Percentiles rank a stretch among this genome's conserved stretches.
Evolutionary conservation across 2,888 invertebrate genomes (phyloP).

Genomic region (Epistrophe eligans): DNA sequence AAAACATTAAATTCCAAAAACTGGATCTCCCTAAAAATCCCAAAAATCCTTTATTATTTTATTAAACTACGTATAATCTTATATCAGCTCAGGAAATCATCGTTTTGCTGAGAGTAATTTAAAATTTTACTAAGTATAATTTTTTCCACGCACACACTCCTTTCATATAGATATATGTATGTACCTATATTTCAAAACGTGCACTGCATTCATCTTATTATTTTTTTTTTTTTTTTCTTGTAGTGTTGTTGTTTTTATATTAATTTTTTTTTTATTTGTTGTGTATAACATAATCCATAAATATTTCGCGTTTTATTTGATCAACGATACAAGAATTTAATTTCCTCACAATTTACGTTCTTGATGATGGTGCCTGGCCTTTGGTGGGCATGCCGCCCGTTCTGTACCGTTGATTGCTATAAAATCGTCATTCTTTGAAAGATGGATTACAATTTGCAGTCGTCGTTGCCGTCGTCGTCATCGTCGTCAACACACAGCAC

Average conservation of each 20-base stretch:
- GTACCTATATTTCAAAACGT: background rate
- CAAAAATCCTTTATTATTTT: background rate
- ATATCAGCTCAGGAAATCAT: conserved; percentile 45
- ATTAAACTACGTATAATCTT: background rate
- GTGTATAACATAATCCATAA: conserved; percentile 69
- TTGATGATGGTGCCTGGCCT: background rate
- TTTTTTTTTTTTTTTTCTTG: conserved; percentile 6
- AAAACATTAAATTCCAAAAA: background rate
- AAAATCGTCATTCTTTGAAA: conserved; percentile 65
- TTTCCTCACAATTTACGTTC: conserved; percentile 73
- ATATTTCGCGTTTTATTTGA: conserved; percentile 75
- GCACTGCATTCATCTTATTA: conserved; percentile 16
- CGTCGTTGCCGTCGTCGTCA: too few species aligned
- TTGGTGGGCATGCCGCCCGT: conserved; percentile 51
- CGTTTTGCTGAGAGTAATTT: conserved; percentile 41
- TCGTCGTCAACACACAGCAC: conserved; percentile 31
- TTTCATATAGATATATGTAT: too few species aligned
- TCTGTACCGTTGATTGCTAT: conserved; percentile 70
- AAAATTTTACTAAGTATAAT: conserved; percentile 37
- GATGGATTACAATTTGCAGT: conserved; percentile 72
- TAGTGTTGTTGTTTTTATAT: too few species aligned
- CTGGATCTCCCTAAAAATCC: background rate
- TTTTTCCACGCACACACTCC: conserved; percentile 9
- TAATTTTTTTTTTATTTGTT: conserved; percentile 32
- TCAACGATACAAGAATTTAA: conserved; percentile 75